phyloP scores from a whole-genome alignment of 2,113 vertebrate genomes.

The Lanius collurio region DNA sequence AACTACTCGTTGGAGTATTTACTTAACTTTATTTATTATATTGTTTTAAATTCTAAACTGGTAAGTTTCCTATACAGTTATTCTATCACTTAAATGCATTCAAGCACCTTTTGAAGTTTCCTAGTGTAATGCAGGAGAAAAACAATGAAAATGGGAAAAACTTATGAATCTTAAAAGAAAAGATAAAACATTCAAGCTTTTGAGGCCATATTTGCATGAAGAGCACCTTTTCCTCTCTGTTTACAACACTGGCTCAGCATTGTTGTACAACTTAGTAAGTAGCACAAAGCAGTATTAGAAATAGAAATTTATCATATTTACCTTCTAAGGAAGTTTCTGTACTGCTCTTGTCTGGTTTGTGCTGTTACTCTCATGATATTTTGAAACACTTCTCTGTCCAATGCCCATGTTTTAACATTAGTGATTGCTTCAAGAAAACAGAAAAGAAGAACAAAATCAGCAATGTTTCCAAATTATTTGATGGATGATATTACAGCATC shows the following conservation, averaged over 20 bases:
- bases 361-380: conserved; percentile 94
- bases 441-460: not conserved
- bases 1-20: not conserved
- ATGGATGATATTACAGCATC: not conserved
- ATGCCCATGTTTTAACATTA: conserved; percentile 86
- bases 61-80: not conserved
- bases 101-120: not conserved
- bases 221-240: not conserved
- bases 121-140: not conserved
- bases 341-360: conserved; percentile 87
- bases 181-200: not conserved
- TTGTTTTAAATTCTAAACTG: not conserved
- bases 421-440: conserved; percentile 79
- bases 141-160: not conserved
- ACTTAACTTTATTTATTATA: not conserved
- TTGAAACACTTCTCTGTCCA: conserved; percentile 92
- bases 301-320: conserved; percentile 39
- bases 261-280: not conserved
- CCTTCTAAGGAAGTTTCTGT: conserved; percentile 91
- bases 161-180: not conserved
- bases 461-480: not conserved
- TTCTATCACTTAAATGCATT: not conserved
- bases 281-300: not conserved
- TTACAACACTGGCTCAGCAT: not conserved
- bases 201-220: not conserved